phyloP scores from a whole-genome alignment of 2,888 invertebrate genomes.

The Phortica okadai region DNA sequence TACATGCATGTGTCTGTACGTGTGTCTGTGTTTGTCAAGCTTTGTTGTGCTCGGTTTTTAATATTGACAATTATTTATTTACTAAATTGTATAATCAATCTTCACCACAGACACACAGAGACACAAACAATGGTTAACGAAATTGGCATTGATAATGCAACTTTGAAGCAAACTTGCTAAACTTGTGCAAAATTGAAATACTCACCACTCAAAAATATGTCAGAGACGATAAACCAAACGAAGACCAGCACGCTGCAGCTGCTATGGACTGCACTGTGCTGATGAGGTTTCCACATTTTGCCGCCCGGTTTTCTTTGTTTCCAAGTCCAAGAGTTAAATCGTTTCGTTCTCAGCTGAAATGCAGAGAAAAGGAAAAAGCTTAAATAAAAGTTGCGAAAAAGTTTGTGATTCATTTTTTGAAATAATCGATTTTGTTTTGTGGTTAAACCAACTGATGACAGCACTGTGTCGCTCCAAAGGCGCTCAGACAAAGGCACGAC shows the following conservation, averaged over 20 bases:
- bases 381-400: conserved; percentile 29
- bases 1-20: conserved; percentile 2
- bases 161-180: background rate
- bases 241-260: conserved; percentile 73
- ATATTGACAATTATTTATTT: conserved; percentile 53
- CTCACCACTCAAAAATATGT: conserved; percentile 75
- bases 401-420: conserved; percentile 3
- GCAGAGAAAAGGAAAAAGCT: background rate
- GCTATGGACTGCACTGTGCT: conserved; percentile 52
- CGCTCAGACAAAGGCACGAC: background rate
- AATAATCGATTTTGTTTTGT: background rate
- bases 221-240: conserved; percentile 75
- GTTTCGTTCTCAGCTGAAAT: conserved; percentile 49
- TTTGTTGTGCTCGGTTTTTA: conserved; percentile 40
- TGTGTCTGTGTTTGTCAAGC: conserved; percentile 17
- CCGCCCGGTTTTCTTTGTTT: conserved; percentile 9
- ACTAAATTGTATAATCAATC: conserved; percentile 63
- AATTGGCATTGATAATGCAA: conserved; percentile 40
- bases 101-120: conserved; percentile 47
- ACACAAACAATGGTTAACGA: background rate
- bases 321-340: conserved; percentile 44
- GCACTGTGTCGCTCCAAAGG: background rate
- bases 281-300: conserved; percentile 9
- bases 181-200: conserved; percentile 39
- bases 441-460: conserved; percentile 6